Evolutionary conservation across 2,888 invertebrate species (phyloP).

Genomic region (Geophilus truncorum): DNA sequence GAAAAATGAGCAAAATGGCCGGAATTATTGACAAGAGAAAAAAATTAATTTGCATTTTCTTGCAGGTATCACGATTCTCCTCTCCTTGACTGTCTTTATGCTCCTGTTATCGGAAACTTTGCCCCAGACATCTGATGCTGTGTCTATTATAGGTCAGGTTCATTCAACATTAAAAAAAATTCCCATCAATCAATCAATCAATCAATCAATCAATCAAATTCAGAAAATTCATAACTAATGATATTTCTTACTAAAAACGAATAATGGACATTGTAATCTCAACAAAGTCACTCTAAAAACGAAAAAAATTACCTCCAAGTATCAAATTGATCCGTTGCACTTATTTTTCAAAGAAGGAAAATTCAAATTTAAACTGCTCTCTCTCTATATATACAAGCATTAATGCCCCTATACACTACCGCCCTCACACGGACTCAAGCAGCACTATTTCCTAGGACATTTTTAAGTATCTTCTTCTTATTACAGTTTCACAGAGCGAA

Average conservation of each 20-base stretch:
- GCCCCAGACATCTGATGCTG: conserved; percentile 56
- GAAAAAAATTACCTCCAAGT: not conserved
- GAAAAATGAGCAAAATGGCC: too few species aligned
- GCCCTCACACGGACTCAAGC: not conserved
- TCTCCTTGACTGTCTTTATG: conserved; percentile 56
- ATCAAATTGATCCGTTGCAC: conserved; percentile 21
- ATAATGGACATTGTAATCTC: not conserved
- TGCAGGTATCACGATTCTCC: conserved; percentile 53
- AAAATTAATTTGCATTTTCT: conserved; percentile 31
- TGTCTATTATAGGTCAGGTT: conserved; percentile 54
- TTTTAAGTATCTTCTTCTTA: not conserved
- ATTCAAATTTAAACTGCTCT: too few species aligned
- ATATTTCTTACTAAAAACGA: not conserved
- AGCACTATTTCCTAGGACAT: not conserved
- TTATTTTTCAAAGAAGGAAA: not conserved
- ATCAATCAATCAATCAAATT: not conserved
- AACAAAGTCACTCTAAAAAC: not conserved
- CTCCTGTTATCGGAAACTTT: conserved; percentile 55
- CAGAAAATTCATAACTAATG: too few species aligned
- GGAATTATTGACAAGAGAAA: not conserved
- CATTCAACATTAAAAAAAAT: not conserved
- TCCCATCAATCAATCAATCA: not conserved
- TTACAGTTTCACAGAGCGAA: not conserved
- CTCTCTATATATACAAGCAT: not conserved
- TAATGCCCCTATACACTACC: not conserved